These are phyloP conservation scores for Coracias cyanogaster DNA, from an alignment of 2,797 vertebrate genomes.

Conservation along the genomic window DNA sequence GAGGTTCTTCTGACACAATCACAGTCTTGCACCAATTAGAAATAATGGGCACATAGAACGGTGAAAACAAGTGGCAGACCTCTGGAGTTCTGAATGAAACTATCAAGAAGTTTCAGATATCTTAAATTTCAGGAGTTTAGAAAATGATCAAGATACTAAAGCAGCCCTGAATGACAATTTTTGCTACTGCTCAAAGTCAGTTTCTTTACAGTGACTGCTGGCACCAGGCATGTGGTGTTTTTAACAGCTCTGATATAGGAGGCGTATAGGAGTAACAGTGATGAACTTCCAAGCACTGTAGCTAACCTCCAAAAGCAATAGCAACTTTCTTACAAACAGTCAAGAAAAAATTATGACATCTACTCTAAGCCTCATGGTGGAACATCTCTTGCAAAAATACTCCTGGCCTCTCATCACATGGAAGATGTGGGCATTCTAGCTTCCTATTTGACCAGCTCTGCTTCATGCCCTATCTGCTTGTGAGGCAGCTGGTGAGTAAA, in stretches of 20 bases:
- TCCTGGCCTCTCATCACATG: neutral
- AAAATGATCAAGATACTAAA: neutral
- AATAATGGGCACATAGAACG: neutral
- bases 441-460: neutral
- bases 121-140: neutral
- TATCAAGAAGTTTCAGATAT: neutral
- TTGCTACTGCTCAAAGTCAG: neutral
- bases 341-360: neutral
- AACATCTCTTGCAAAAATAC: neutral
- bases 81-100: neutral
- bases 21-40: neutral
- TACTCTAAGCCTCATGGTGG: neutral
- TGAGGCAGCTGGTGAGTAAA: neutral
- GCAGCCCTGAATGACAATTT: neutral
- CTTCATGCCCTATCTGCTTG: neutral
- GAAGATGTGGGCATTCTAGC: neutral
- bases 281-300: neutral
- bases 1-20: neutral
- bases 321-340: neutral
- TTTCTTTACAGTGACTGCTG: neutral
- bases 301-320: neutral
- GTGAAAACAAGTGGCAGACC: neutral
- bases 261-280: neutral
- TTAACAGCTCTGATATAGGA: neutral
- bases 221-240: neutral